Base-by-base conservation (phyloP, 1,140 invertebrate species). In the Cataglyphis hispanica region DNA sequence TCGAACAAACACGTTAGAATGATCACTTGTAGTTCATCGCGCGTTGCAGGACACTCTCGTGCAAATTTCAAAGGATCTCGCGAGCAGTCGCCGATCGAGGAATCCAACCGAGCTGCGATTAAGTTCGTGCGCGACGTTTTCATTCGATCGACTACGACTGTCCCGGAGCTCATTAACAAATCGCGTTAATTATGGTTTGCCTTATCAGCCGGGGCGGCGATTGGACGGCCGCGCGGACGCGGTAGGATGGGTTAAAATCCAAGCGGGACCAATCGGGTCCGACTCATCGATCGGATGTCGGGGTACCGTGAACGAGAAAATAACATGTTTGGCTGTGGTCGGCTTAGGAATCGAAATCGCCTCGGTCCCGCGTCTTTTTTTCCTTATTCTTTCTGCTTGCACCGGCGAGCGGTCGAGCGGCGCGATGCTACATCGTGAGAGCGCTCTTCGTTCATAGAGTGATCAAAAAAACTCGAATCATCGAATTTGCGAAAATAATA, bases 111-210 rank as follows among this genome's bases (percentile, higher is more conserved):
- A 85, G 89, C 84, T 50, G 84, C 88, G 84, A 90, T 91, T 87
- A 92, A 84, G 69, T 81, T 50, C 74, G 84, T 78, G 72, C 69
- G 80, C 85, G 72, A 89, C 37, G 46, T 78, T 86, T 94, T 91
- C 93, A 92, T 93, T 94, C 90, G 92, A 78, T 58, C 87, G 70
- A 67, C 50, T 70, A 10, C 89, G 85, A 75, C 85, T 93, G 90
- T 69, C 31, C 63, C 43, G 76, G n/a, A 31, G 27, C 43, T 80
- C 31, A 92, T 94, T 94, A 94, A 94, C 92, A 92, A 94, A 93
- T 93, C 93, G 85, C 78, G 89, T 89, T 94, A 94, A 94, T 94
- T 94, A 94, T 94, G 93, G 91, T 89, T 74, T 88, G 85, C 27
- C 84, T 94, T 94, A 94, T 94, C 94, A 93, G 76, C 84, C 46